Evolutionary conservation across 2,113 vertebrate species (phyloP).

Genomic region (Muscicapa adusta): DNA sequence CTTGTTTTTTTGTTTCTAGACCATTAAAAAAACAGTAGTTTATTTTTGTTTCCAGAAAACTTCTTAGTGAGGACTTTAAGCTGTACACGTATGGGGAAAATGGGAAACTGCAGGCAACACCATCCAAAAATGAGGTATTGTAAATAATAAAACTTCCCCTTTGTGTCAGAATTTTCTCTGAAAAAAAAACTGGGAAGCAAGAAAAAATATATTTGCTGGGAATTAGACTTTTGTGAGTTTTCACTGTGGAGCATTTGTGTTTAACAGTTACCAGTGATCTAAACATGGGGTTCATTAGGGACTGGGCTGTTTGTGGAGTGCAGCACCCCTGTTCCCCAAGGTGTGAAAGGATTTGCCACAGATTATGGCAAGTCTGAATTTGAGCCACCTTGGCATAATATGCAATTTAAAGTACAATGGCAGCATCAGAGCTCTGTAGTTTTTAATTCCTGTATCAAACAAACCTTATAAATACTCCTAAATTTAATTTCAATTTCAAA

Average conservation of each 20-base stretch:
- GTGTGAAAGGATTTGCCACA: not conserved
- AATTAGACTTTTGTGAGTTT: not conserved
- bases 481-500: not conserved
- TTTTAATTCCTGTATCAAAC: not conserved
- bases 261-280: not conserved
- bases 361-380: not conserved
- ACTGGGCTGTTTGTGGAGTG: not conserved
- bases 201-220: not conserved
- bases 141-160: not conserved
- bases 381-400: not conserved
- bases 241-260: not conserved
- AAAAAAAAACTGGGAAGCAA: not conserved
- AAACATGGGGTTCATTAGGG: not conserved
- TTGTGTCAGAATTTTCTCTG: not conserved
- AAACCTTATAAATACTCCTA: not conserved
- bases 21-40: not conserved
- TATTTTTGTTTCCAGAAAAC: conserved; percentile 60
- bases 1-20: not conserved
- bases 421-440: not conserved
- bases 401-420: not conserved
- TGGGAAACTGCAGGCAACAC: conserved; percentile 38
- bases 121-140: conserved; percentile 39
- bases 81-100: conserved; percentile 57
- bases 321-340: not conserved
- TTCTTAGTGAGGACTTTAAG: conserved; percentile 59